Conservation (phyloP, 2,797 vertebrate species). For the Leptodactylus fallax region DNA sequence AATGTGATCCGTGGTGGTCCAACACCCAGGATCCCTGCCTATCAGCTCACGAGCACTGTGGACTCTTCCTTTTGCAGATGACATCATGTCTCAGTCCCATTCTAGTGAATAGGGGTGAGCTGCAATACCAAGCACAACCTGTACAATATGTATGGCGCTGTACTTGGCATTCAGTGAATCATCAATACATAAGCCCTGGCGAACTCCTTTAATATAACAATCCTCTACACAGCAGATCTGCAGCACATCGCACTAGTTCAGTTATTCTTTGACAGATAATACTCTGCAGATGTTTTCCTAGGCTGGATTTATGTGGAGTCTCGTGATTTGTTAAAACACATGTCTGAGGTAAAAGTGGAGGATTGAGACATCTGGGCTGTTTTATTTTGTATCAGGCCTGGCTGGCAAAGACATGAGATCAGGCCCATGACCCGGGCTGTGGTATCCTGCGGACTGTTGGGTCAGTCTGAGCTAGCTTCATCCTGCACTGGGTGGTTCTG, state of each 20-base stretch:
- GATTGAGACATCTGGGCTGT: background rate
- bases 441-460: background rate
- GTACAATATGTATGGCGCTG: too few species aligned
- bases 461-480: slow-evolving; percentile 9
- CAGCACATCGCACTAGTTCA: background rate
- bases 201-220: too few species aligned
- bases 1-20: too few species aligned
- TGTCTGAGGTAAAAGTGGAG: background rate
- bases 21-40: too few species aligned
- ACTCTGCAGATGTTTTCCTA: background rate
- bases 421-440: background rate
- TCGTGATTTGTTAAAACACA: background rate
- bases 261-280: slow-evolving; percentile 4
- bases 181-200: too few species aligned
- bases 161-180: too few species aligned
- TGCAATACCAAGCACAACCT: too few species aligned
- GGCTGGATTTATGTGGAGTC: background rate
- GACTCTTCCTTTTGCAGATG: too few species aligned
- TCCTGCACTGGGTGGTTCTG: slow-evolving; percentile 15
- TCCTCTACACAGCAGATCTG: background rate
- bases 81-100: too few species aligned
- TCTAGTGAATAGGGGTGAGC: too few species aligned
- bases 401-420: background rate
- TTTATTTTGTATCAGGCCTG: background rate
- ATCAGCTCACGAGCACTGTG: too few species aligned